Base-by-base conservation (phyloP, 2,113 vertebrate genomes). In the Dascyllus trimaculatus region DNA sequence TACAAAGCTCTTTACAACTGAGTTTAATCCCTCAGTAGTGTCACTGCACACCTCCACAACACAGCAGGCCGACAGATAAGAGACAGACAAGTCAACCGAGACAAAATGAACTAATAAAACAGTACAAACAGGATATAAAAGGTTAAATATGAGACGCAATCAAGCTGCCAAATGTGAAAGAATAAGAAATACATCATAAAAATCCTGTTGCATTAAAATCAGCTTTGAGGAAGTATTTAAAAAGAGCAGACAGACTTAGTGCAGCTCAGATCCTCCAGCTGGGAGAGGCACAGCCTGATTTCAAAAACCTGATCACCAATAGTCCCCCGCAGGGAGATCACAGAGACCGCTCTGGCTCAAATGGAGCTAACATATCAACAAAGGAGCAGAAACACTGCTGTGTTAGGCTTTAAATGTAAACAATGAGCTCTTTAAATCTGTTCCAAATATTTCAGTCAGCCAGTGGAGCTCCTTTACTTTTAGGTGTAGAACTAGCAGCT, bases 161-260 rank as follows among this genome's bases (percentile, higher is more conserved):
- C 3, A 57, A 71, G 32, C 25, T 79, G n/a, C 45, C 35, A 67
- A 73, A 61, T 38, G 25, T 53, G 46, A 66, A 59, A 35, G 29
- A 54, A 18, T 72, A 26, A 53, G 9, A 35, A 64, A 66, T n/a
- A 74, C 3, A 51, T 51, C 18, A 40, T 25, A 25, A 51, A 32
- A 45, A 53, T 54, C 25, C 32, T 54, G 21, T 40, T 1, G 40
- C 58, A 25, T 29, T 51, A 60, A 59, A 65, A 72, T 66, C 22
- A 25, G 54, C 53, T 72, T n/a, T 71, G 59, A 57, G 65, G 6
- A 51, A 8, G 14, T 19, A 22, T 61, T 78, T 71, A 19, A 67
- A 72, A 32, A 51, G 48, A 51, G n/a, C 19, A n/a, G 10, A 15
- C 40, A 43, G 40, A 43, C 1, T 15, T 14, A 8, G 48, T 48